phyloP scores from a whole-genome alignment of 2,113 vertebrate species.

The Erythrocercus mccallii region DNA sequence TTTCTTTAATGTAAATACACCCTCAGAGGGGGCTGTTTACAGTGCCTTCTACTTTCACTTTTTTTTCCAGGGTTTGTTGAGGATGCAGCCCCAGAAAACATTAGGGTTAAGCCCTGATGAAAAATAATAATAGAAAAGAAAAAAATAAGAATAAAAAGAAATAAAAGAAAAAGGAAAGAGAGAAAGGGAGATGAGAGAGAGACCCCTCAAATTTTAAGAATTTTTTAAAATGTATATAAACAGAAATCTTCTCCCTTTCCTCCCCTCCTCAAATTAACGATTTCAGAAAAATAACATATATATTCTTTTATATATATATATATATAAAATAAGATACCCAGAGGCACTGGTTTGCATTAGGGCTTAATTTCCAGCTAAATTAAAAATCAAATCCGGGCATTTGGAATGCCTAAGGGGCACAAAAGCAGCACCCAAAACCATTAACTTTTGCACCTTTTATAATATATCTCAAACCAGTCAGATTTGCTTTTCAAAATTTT shows the following conservation, averaged over 20 bases:
- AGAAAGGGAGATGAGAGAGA: background rate
- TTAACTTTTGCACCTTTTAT: conserved; percentile 59
- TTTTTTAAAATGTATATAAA: conserved; percentile 18
- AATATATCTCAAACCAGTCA: conserved; percentile 53
- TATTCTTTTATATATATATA: background rate
- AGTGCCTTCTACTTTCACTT: conserved; percentile 11
- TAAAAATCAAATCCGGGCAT: conserved; percentile 57
- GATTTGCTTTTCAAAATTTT: conserved; percentile 67
- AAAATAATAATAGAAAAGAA: background rate
- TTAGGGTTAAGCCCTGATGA: conserved; percentile 37
- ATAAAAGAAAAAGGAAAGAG: background rate
- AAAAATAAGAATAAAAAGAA: background rate
- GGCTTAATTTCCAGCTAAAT: conserved; percentile 64
- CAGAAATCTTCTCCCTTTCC: conserved; percentile 22
- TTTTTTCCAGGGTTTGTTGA: background rate
- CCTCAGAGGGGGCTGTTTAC: conserved; percentile 9
- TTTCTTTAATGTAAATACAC: background rate
- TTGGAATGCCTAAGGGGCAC: conserved; percentile 26
- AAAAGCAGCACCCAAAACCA: conserved; percentile 55
- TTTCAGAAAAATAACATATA: conserved; percentile 68
- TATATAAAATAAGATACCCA: conserved; percentile 68
- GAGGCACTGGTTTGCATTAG: conserved; percentile 76
- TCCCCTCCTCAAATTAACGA: conserved; percentile 42
- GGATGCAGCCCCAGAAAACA: background rate
- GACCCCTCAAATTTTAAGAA: background rate